Percentiles rank a stretch among this genome's conserved stretches.
Evolutionary conservation across 30 jellyfish, hydroid and myxozoan genomes (phyloP).

Genomic region (Aurelia sp.): DNA sequence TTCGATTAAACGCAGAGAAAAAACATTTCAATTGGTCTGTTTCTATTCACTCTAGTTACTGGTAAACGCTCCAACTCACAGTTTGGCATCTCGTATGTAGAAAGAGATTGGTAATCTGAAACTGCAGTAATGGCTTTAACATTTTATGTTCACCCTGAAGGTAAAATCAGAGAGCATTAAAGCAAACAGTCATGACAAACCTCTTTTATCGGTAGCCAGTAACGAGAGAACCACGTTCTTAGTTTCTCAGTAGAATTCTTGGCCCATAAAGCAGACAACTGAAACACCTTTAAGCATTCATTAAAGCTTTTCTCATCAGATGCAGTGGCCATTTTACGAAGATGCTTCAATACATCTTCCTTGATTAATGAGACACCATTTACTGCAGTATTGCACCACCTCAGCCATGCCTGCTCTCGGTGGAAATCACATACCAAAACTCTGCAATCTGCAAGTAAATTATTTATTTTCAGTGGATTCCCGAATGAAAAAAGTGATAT

Average conservation of each 20-base stretch:
- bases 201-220: conserved; percentile 25
- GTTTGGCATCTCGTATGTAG: neutral
- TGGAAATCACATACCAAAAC: conserved; percentile 31
- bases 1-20: too few relatives aligned
- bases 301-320: neutral
- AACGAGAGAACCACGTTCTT: conserved; percentile 16
- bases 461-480: neutral
- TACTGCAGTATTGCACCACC: conserved; percentile 10
- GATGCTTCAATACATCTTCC: conserved; percentile 11
- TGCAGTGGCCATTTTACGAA: conserved; percentile 22
- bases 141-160: too few relatives aligned
- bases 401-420: conserved; percentile 49
- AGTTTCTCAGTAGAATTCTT: conserved; percentile 7
- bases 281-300: neutral
- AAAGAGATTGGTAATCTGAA: neutral
- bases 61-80: too few relatives aligned
- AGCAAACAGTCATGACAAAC: conserved; percentile 1
- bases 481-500: neutral
- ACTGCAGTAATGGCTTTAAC: too few relatives aligned
- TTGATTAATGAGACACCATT: conserved; percentile 12
- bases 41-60: too few relatives aligned
- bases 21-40: too few relatives aligned
- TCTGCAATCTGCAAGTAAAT: conserved; percentile 1
- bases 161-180: neutral
- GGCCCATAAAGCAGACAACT: conserved; percentile 8